Base-by-base conservation (phyloP, 1,140 invertebrate species). In the Drosophila navojoa region DNA sequence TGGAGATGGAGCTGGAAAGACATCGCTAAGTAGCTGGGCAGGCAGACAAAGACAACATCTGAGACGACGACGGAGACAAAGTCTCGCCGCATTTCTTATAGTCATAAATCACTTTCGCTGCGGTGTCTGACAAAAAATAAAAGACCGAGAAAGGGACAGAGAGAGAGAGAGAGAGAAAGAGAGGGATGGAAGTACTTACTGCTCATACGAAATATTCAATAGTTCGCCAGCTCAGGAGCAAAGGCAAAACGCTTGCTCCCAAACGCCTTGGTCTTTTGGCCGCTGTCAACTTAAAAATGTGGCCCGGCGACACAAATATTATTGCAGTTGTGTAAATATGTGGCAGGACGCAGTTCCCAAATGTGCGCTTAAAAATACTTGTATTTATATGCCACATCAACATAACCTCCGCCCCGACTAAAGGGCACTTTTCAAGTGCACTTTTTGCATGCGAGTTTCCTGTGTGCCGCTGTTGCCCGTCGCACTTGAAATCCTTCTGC, bases 251-350 rank as follows among this genome's bases (percentile, higher is more conserved):
- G 44, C 57, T 47, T 42, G 29, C 25, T 55, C 54, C 58, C 47
- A 54, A 60, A 49, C 27, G 68, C 55, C 66, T 69, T 55, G 55
- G 50, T 68, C 61, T 55, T 73, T 67, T 69, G 58, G 25, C 67
- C 29, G 67, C 19, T 49, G 35, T 52, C 52, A 49, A 68, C 32
- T 4, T 68, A 81, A 81, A 81, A 81, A 79, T 81, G 79, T 77
- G 70, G 69, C 54, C 63, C 54, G 77, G 78, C 78, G 82, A 81
- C 78, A 71, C 81, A 81, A 86, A 87, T 87, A 87, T 82, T 87
- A 87, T 87, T 87, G 84, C 82, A 87, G 84, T 87, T 87, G 82
- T 82, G 72, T 89, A 82, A 79, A 86, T 87, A 87, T 59, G 53
- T 19, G 40, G 64, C 54, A 53, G 69, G 63, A 69, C 72, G 57